Percentiles rank a stretch among this genome's conserved stretches.
phyloP scores from a whole-genome alignment of 35 echinoderm and acorn worm genomes.

The Eucidaris tribuloides region DNA sequence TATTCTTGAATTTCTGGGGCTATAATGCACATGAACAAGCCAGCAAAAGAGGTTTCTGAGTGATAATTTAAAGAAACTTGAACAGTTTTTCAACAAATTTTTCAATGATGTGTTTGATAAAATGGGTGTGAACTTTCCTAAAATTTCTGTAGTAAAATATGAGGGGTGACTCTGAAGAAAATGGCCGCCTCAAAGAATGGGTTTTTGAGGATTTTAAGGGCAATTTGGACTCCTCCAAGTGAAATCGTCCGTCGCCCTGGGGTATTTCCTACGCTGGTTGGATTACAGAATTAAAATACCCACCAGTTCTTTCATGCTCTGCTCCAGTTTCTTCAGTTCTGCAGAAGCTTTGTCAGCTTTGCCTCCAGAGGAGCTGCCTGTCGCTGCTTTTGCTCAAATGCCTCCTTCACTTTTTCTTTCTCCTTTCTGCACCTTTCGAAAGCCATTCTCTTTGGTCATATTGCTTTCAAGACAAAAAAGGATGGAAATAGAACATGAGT shows the following conservation, averaged over 20 bases:
- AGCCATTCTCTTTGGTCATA: slow-evolving; percentile 59
- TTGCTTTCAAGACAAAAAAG: slow-evolving; percentile 27
- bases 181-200: background rate
- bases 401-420: slow-evolving; percentile 39
- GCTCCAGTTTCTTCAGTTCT: slow-evolving; percentile 36
- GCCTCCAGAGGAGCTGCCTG: slow-evolving; percentile 47
- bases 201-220: background rate
- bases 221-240: background rate
- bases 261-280: too few relatives aligned
- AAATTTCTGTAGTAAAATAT: background rate
- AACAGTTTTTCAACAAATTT: too few relatives aligned
- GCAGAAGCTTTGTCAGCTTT: slow-evolving; percentile 25
- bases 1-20: too few relatives aligned
- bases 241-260: too few relatives aligned
- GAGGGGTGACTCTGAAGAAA: background rate
- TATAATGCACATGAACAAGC: too few relatives aligned
- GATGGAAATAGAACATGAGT: too few relatives aligned
- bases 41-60: too few relatives aligned
- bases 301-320: slow-evolving; percentile 62
- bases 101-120: too few relatives aligned
- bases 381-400: slow-evolving; percentile 14
- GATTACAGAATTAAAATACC: background rate
- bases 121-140: too few relatives aligned
- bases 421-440: slow-evolving; percentile 25
- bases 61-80: too few relatives aligned